Evolutionary conservation across 2,888 invertebrate species (phyloP), one percentile per base, ranked within the genome.

Genomic region (Ptilodon capucinus): DNA sequence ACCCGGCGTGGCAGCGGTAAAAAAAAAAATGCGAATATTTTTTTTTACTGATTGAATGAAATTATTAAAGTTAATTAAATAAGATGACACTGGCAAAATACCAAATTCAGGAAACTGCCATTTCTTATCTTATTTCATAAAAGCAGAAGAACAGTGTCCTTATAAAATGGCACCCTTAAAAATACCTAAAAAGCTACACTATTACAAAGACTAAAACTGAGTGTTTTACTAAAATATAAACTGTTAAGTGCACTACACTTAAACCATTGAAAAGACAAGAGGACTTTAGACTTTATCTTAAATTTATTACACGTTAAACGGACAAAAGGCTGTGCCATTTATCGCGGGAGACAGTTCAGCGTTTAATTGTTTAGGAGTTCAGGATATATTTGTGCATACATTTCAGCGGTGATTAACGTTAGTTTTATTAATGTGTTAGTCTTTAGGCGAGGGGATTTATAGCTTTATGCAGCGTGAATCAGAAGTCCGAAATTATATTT

Each of bases 281-380:
- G 46, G 7, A 57, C 55, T n/a, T n/a, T n/a, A n/a, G 28, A 54
- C 57, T 61, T 68, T 64, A 60, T 61, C 41, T 58, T 32, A 57
- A 58, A 66, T 68, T 68, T 68, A 68, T 69, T 54, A 56, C 52
- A 55, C 60, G 56, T 64, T 64, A 62, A 59, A 56, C 57, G 52
- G 54, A 60, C 64, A 57, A 55, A 23, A 62, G 49, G 57, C 53
- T 43, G 46, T 54, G 13, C 48, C 51, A 38, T 64, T 61, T 42
- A 52, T 61, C 51, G 44, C 9, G 42, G 46, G 46, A 41, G 43
- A 44, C 51, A 54, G 56, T 64, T 57, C 13, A 9, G 39, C 18
- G 25, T 53, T 65, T 54, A 62, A 60, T 53, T 62, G 53, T 52
- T 49, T 47, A 59, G 17, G 17, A 17, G 9, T 18, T 28, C 30